Conservation (phyloP, 2,113 vertebrate species). For the Cottus gobio region DNA sequence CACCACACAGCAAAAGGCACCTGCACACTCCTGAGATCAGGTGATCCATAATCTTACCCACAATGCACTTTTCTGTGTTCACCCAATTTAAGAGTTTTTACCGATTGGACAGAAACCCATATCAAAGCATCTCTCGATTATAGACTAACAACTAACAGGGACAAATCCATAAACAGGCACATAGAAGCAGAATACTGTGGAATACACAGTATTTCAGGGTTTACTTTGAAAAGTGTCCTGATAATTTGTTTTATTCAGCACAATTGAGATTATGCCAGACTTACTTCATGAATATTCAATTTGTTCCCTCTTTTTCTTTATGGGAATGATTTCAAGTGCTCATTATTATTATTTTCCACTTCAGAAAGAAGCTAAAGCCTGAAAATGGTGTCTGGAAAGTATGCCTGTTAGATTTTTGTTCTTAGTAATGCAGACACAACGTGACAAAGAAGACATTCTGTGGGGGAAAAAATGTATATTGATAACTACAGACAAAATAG, state of each 20-base stretch:
- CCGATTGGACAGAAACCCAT: slow-evolving; percentile 26
- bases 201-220: slow-evolving; percentile 10
- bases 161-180: slow-evolving; percentile 6
- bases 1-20: slow-evolving; percentile 41
- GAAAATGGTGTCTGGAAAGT: not conserved
- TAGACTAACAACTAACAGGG: not conserved
- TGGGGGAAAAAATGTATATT: not conserved
- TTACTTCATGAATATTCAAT: slow-evolving; percentile 23
- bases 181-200: slow-evolving; percentile 13
- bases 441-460: not conserved
- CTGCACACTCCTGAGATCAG: slow-evolving; percentile 55
- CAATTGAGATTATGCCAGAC: slow-evolving; percentile 24
- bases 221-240: slow-evolving; percentile 24
- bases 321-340: slow-evolving; percentile 26
- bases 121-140: slow-evolving; percentile 32
- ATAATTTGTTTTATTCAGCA: slow-evolving; percentile 36
- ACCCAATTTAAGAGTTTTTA: slow-evolving; percentile 41
- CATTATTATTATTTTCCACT: slow-evolving; percentile 22
- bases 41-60: slow-evolving; percentile 51
- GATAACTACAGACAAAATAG: not conserved
- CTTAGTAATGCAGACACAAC: not conserved
- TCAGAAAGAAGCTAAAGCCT: slow-evolving; percentile 12
- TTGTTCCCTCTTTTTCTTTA: slow-evolving; percentile 4
- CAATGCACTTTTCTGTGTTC: slow-evolving; percentile 69
- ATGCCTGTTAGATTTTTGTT: not conserved